phyloP scores from a whole-genome alignment of 2,113 vertebrate species.

The Neogale vison region DNA sequence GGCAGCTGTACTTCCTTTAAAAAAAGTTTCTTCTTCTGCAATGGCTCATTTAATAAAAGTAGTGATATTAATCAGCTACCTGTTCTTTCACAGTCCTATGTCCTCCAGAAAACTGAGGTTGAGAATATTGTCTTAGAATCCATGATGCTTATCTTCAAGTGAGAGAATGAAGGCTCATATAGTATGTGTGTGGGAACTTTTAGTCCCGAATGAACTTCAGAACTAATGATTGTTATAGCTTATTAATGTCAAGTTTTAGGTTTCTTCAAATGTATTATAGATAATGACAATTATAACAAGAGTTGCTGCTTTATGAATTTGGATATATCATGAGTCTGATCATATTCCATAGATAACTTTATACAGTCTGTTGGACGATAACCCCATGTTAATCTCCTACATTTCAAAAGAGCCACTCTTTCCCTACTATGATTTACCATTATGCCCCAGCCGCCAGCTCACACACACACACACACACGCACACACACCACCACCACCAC shows the following conservation, averaged over 20 bases:
- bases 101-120: constrained; percentile 34
- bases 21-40: constrained; percentile 28
- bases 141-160: not conserved
- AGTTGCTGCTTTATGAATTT: constrained; percentile 26
- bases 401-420: not conserved
- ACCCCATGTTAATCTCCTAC: not conserved
- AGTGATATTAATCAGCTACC: constrained; percentile 27
- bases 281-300: not conserved
- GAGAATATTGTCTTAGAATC: not conserved
- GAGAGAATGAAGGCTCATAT: constrained; percentile 8
- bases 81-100: not conserved
- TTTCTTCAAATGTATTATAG: not conserved
- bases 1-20: constrained; percentile 57
- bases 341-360: not conserved
- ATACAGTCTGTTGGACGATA: not conserved
- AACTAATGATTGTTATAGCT: not conserved
- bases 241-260: not conserved
- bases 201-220: not conserved
- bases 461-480: not conserved
- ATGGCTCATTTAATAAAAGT: constrained; percentile 52
- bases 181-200: not conserved
- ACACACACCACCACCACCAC: not conserved
- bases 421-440: not conserved
- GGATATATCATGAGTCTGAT: not conserved
- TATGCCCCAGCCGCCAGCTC: not conserved